These are phyloP conservation scores for Drepana falcataria DNA, from an alignment of 2,888 invertebrate genomes.

Conservation along the genomic window DNA sequence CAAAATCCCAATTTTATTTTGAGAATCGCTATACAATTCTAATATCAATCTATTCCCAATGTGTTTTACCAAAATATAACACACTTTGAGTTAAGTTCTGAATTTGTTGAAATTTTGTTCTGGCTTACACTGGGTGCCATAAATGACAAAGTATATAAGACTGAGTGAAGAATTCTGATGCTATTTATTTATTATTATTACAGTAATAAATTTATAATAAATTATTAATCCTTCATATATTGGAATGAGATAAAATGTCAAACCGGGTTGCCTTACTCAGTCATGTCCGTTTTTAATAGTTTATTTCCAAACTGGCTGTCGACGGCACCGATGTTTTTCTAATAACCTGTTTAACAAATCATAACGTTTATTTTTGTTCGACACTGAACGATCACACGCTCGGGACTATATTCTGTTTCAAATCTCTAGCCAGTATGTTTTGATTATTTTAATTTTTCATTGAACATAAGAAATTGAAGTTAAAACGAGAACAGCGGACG, in stretches of 20 bases:
- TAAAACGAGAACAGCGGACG: constrained; percentile 37
- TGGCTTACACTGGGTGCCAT: too few relatives aligned
- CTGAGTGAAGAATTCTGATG: too few relatives aligned
- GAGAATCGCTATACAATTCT: constrained; percentile 29
- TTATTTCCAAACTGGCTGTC: constrained; percentile 55
- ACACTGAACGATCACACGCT: constrained; percentile 69
- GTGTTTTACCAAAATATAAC: constrained; percentile 8
- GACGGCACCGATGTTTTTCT: constrained; percentile 65
- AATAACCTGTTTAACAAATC: constrained; percentile 73
- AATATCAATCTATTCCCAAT: constrained; percentile 31
- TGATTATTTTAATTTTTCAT: constrained; percentile 66
- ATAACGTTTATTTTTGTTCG: constrained; percentile 73
- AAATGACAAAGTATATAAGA: too few relatives aligned
- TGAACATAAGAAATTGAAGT: constrained; percentile 47
- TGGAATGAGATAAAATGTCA: constrained; percentile 4
- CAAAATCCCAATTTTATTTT: constrained; percentile 51
- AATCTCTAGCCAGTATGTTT: constrained; percentile 63
- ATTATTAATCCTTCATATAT: too few relatives aligned
- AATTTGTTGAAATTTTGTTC: background rate
- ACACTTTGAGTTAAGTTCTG: background rate
- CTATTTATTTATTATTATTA: too few relatives aligned
- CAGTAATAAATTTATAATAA: too few relatives aligned
- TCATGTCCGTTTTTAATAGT: constrained; percentile 44
- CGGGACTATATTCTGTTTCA: constrained; percentile 71
- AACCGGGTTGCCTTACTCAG: constrained; percentile 17